Base-by-base conservation (phyloP, 2,113 vertebrate genomes). In the Crotalus horridus region DNA sequence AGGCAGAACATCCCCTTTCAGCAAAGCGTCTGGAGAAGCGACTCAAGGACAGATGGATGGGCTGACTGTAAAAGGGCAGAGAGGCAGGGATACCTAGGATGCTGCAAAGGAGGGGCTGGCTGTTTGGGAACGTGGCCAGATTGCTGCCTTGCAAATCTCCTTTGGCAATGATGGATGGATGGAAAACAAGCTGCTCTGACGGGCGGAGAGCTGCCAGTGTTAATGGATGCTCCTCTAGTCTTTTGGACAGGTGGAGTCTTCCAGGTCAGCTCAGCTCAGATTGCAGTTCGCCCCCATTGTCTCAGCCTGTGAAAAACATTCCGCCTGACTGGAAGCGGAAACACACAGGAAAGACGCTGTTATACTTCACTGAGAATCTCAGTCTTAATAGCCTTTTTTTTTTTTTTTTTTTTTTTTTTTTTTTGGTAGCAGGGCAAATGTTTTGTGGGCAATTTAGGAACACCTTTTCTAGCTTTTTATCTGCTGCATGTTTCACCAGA, bases 1-100 rank as follows among this genome's bases (percentile, higher is more conserved):
- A 85, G 97, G 96, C 29, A 98, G 97, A 94, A 98, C 97, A 53
- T 97, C 97, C 90, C 97, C 97, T 98, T 48, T 94, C 96, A 74
- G 92, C 93, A 24, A 99, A 96, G 15, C 98, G 95, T 24, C 92
- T 89, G 58, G 69, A 96, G 92, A 95, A 88, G 0, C 51, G 94
- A 56, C 69, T 93, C 17, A 87, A n/a, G 91, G 48, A 88, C 81
- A 81, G 55, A 89, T 69, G 61, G 61, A 69, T 12, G n/a, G 61
- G 4, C 61, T n/a, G 61, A n/a, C 61, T 12, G 4, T n/a, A 69
- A 69, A 69, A 69, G 33, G 39, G 26, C 53, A 56, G 53, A 29
- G 39, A 9, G n/a, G 21, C 3, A 13, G 24, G 17, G 43, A 87
- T 58, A 24, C 13, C 43, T 53, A 10, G 4, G 12, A 69, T n/a